Evolutionary conservation across 2,888 invertebrate genomes (phyloP), one percentile per base, ranked within the genome.

Genomic region (Chrysolina oricalcia): DNA sequence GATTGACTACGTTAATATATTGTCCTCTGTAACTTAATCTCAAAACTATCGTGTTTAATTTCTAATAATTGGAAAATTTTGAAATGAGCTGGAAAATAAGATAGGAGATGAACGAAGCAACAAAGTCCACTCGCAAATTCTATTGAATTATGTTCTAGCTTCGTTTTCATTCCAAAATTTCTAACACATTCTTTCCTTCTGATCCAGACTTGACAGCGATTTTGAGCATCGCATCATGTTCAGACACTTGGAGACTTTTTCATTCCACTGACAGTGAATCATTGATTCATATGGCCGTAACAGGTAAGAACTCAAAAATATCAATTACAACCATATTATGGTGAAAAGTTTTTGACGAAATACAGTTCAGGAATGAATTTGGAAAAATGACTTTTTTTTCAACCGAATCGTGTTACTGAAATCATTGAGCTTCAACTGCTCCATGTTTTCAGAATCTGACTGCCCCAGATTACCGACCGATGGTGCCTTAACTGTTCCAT

Each of bases 211-310:
- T 93, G 81, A 89, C 93, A 64, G 93, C 94, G 40, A 92, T 95
- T 69, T 90, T 96, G 76, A 94, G 94, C 56, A 89, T 95, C 65
- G 92, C 94, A n/a, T 92, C 93, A 4, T 96, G 96, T 86, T 86
- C 90, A 72, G 92, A 92, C 76, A 95, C 95, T 0, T 96, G 96
- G 96, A 90, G 90, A 9, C 89, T 96, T 69, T 94, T 92, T 86
- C 90, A 91, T 70, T 88, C 90, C 0, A 91, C 93, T 0, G 90
- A 92, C 83, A 91, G 91, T 75, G 93, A 94, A 82, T 91, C 93
- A 73, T 89, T 96, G 9, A 88, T 95, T 0, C 90, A 94, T 59
- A 91, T 96, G 78, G 94, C 95, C 0, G 90, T 96, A 77, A 95
- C 95, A 68, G 91, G 91, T 91, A 87, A 72, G 35, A 48, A 40